Percentiles rank a stretch among this genome's conserved stretches.
Conservation (phyloP, 1,140 invertebrate species). For the Lanistes nyassanus region DNA sequence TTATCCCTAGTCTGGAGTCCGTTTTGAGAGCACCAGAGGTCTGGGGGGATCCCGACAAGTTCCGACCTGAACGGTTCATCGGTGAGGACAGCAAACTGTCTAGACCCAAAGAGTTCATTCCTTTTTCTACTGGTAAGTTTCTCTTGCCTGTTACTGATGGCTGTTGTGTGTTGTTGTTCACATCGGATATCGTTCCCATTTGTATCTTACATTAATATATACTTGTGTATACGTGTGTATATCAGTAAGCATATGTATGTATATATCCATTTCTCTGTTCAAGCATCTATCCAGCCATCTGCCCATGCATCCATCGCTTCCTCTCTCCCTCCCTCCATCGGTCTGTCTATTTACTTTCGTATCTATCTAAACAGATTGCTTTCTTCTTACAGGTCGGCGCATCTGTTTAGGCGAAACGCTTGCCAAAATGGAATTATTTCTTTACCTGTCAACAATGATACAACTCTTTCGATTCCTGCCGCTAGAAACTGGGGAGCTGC, state of each 20-base stretch:
- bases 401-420: constrained; percentile 37
- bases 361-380: no score
- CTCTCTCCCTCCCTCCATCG: no score
- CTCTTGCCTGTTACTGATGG: no score
- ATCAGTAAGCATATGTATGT: no score
- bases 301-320: no score
- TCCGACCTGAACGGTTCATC: constrained; percentile 75
- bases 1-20: constrained; percentile 55
- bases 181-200: no score
- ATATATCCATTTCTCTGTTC: no score
- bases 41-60: constrained; percentile 77
- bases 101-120: constrained; percentile 28
- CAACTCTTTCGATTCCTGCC: constrained; percentile 67
- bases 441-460: constrained; percentile 34
- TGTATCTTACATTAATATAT: no score
- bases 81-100: constrained; percentile 34
- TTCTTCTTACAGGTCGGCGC: constrained; percentile 34
- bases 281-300: no score
- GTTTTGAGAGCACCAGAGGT: constrained; percentile 52
- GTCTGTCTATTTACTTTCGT: no score
- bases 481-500: not conserved
- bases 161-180: no score
- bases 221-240: no score
- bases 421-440: constrained; percentile 34
- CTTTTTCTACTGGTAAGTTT: constrained; percentile 37